phyloP scores from a whole-genome alignment of 2,797 vertebrate species.

The Sitta carolinensis region DNA sequence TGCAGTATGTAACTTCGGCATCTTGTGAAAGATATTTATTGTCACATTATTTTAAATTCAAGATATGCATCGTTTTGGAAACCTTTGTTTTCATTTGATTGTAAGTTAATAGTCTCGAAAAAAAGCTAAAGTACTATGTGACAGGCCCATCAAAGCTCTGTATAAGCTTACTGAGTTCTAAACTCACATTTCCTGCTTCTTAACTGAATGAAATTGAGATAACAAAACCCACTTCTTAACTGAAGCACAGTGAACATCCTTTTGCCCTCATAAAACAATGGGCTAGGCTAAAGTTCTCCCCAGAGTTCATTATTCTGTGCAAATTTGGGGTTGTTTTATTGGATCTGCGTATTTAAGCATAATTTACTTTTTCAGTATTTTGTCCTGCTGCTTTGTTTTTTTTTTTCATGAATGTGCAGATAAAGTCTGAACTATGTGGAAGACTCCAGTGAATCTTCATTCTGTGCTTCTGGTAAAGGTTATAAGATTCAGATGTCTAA shows the following conservation, averaged over 20 bases:
- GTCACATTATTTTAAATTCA: neutral
- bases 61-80: neutral
- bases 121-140: neutral
- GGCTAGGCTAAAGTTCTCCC: neutral
- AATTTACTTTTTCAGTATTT: neutral
- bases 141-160: neutral
- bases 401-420: neutral
- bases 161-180: neutral
- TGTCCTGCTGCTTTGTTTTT: neutral
- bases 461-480: neutral
- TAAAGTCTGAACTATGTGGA: neutral
- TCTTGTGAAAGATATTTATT: neutral
- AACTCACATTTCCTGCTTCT: neutral
- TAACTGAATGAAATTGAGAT: neutral
- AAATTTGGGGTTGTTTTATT: neutral
- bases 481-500: neutral
- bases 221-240: neutral
- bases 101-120: neutral
- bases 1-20: neutral
- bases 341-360: neutral
- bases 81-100: neutral
- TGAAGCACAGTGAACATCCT: neutral
- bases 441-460: neutral
- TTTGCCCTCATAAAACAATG: neutral
- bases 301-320: neutral